Evolutionary conservation across 2,888 invertebrate genomes (phyloP), one percentile per base, ranked within the genome.

Genomic region (Teleogryllus oceanicus): DNA sequence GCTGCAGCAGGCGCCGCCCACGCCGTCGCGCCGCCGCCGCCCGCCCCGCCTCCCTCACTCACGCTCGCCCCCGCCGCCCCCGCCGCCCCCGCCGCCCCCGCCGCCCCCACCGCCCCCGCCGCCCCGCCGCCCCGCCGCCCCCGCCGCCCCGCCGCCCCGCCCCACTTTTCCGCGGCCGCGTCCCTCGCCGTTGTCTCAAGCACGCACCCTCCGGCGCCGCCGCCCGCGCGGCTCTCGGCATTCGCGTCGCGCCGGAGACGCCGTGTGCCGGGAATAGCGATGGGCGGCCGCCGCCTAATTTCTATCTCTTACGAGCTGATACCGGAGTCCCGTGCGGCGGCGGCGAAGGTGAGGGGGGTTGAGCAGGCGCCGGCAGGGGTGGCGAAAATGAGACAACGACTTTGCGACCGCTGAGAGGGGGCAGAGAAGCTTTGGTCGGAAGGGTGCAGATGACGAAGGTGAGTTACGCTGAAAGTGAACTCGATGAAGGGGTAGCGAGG

Each of bases 221-320:
- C 37, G n/a, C 13, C 62, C 0, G 62, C 62, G 62, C 62, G 62
- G 16, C 62, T 62, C n/a, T 62, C 62, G 62, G 62, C 12, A 62
- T 62, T 13, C 62, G 62, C n/a, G 62, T 62, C 62, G 62, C 62
- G 62, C 16, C 62, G 16, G n/a, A 62, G 62, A 62, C 62, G 62
- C 11, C 62, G 62, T 62, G 62, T 62, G 62, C 62, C 62, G 16
- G 62, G 62, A 62, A 62, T 62, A 62, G 62, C 62, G 62, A 62
- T 13, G 16, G 62, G 62, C 62, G 11, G 62, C 62, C 62, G 62
- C 16, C 62, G 62, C 11, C 62, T 62, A 62, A 62, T 62, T 62
- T 62, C 62, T 62, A 62, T 62, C 62, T 62, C 62, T 62, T 62
- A 62, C 62, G 62, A 62, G 62, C 62, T n/a, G 62, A 62, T 62